Percentiles rank a stretch among this genome's conserved stretches.
phyloP scores from a whole-genome alignment of 2,797 vertebrate genomes.

The Serranus cabrilla region DNA sequence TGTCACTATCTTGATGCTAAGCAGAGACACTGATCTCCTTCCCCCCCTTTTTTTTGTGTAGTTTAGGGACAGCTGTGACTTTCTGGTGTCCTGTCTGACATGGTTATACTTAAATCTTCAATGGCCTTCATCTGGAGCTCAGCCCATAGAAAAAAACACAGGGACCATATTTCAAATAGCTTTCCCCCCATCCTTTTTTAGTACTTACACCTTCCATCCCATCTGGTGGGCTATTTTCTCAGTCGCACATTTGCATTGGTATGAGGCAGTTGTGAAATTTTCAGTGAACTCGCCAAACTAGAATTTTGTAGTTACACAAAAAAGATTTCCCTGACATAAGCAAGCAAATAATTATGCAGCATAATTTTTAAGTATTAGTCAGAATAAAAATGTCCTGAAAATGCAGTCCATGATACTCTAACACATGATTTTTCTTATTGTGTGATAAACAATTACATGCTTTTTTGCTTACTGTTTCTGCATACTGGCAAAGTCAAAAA shows the following conservation, averaged over 20 bases:
- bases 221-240: constrained; percentile 55
- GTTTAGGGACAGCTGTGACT: constrained; percentile 53
- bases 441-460: neutral
- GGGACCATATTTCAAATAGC: constrained; percentile 38
- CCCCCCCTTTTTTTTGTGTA: constrained; percentile 2
- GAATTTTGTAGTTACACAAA: constrained; percentile 1
- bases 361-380: neutral
- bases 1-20: constrained; percentile 3
- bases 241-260: constrained; percentile 37
- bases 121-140: constrained; percentile 53
- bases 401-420: neutral
- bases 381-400: neutral
- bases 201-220: constrained; percentile 51
- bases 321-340: neutral
- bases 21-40: constrained; percentile 9
- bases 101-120: constrained; percentile 62
- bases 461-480: neutral
- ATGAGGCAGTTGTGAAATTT: constrained; percentile 32
- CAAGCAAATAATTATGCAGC: neutral
- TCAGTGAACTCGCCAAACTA: constrained; percentile 22
- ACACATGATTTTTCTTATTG: neutral
- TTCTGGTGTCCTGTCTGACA: constrained; percentile 60
- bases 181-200: constrained; percentile 15
- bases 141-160: constrained; percentile 14
- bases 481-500: too few species aligned